A percentile compares a stretch with the other conserved stretches of the same genome.
Evolutionary conservation across 2,888 invertebrate genomes (phyloP).

Genomic region (Ceramica pisi): DNA sequence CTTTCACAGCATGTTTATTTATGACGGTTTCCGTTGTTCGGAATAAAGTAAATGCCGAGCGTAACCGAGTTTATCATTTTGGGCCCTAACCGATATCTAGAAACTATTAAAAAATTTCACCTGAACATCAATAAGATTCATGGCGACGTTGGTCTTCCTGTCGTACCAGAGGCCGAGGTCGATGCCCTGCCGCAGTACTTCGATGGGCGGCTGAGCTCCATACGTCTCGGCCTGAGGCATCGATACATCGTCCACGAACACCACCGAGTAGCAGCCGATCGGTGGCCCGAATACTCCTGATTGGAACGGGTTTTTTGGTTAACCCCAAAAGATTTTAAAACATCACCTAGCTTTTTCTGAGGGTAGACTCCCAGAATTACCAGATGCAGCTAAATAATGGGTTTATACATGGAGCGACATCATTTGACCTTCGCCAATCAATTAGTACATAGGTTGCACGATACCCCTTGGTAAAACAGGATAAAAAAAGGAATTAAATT

Average conservation of each 20-base stretch:
- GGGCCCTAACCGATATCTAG: neutral
- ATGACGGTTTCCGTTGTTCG: too few species aligned
- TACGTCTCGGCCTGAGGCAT: conserved; percentile 97
- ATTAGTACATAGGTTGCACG: neutral
- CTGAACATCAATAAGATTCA: conserved; percentile 96
- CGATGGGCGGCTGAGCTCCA: conserved; percentile 98
- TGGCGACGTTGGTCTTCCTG: conserved; percentile 94
- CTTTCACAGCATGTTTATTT: too few species aligned
- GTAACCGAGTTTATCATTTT: neutral
- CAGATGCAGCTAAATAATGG: too few species aligned
- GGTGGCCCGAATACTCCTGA: conserved; percentile 97
- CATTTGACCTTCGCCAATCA: neutral
- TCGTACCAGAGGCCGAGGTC: conserved; percentile 98
- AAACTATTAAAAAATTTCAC: conserved; percentile 77
- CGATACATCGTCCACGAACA: conserved; percentile 99
- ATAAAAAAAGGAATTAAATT: too few species aligned
- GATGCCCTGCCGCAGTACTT: conserved; percentile 96
- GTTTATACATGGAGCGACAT: too few species aligned
- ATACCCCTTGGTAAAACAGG: neutral
- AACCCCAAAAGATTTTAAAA: neutral
- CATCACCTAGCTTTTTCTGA: neutral
- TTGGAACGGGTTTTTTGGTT: neutral
- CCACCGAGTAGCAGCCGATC: conserved; percentile 96
- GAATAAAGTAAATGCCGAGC: too few species aligned
- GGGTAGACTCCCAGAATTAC: neutral